Evolutionary conservation across 64 coral and sea anemone species (phyloP).

Genomic region (Platygyra sinensis): DNA sequence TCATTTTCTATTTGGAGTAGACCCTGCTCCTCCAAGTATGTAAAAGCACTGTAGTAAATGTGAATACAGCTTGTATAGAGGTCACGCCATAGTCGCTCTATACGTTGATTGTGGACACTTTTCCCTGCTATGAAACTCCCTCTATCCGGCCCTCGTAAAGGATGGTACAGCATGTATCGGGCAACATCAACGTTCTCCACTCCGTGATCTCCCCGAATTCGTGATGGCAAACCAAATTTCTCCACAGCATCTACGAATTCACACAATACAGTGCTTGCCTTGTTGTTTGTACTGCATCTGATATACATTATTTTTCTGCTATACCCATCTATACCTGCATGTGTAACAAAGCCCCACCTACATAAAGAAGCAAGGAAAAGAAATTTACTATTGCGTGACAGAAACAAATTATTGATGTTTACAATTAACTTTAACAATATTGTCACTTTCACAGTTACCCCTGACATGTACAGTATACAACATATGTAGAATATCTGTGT

Average conservation of each 20-base stretch:
- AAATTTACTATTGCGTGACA: neutral
- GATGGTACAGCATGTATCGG: neutral
- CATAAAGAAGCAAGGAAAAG: neutral
- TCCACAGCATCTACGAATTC: neutral
- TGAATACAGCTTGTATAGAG: neutral
- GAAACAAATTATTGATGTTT: too few species aligned
- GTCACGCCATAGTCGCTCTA: slow-evolving; percentile 17
- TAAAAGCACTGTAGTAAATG: slow-evolving; percentile 7
- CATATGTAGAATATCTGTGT: too few species aligned
- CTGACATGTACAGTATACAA: too few species aligned
- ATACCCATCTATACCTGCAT: neutral
- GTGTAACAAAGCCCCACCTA: slow-evolving; percentile 10
- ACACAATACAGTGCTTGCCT: neutral
- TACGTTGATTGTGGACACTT: too few species aligned
- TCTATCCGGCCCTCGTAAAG: neutral
- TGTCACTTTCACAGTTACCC: too few species aligned
- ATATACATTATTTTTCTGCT: slow-evolving; percentile 8
- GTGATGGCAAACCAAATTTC: slow-evolving; percentile 1
- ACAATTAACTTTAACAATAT: too few species aligned
- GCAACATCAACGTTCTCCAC: too few species aligned
- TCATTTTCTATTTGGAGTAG: slow-evolving; percentile 10
- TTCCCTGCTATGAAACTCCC: slow-evolving; percentile 4
- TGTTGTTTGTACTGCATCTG: slow-evolving; percentile 6
- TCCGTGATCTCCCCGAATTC: neutral
- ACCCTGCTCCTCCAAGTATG: slow-evolving; percentile 9